Conservation (phyloP, 2,113 vertebrate genomes). For the Camelus dromedarius region DNA sequence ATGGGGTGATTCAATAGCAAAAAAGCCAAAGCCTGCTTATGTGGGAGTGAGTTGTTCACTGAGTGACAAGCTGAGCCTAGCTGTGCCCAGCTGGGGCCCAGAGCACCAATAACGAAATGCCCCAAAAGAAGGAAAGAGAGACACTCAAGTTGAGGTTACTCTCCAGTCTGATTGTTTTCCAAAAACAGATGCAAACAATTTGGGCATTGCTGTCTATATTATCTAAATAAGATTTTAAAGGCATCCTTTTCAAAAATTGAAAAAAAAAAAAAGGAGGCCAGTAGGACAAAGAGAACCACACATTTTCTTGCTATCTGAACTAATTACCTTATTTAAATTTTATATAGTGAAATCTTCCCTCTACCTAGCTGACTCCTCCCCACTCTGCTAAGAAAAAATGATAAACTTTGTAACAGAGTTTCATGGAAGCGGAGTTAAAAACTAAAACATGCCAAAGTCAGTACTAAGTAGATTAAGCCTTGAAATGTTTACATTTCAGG, state of each 20-base stretch:
- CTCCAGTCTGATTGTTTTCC: neutral
- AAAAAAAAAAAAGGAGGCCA: neutral
- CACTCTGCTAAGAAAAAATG: neutral
- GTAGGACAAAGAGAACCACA: neutral
- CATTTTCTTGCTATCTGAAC: neutral
- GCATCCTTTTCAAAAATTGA: neutral
- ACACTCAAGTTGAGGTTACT: neutral
- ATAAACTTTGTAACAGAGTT: neutral
- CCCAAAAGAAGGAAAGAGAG: neutral
- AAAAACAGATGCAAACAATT: slow-evolving; percentile 27
- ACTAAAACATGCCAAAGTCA: neutral
- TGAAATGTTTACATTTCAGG: neutral
- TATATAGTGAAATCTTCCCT: neutral
- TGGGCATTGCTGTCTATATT: neutral
- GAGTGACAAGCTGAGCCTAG: neutral
- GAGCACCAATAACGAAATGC: neutral
- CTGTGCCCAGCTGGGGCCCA: neutral
- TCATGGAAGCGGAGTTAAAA: neutral
- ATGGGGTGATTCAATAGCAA: neutral
- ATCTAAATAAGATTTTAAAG: slow-evolving; percentile 17
- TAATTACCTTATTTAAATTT: neutral
- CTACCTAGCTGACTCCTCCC: neutral
- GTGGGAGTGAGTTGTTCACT: neutral
- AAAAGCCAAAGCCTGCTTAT: neutral
- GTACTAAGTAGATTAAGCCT: neutral